Conservation (phyloP, 2,888 invertebrate species). For the Hydroisotoma schaefferi region DNA sequence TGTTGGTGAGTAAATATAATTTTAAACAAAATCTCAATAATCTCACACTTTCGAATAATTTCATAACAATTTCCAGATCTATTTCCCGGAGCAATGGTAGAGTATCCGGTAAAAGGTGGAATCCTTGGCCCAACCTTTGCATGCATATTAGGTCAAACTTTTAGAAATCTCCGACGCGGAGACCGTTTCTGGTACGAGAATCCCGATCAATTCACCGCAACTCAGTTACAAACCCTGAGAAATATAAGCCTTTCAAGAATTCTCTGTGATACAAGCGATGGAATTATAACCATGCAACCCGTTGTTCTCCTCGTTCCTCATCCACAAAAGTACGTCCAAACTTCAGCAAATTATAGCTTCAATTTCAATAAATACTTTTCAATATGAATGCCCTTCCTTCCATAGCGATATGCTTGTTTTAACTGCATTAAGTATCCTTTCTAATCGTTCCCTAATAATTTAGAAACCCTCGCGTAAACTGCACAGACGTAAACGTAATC, state of each 20-base stretch:
- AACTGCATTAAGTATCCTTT: too few relatives aligned
- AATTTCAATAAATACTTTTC: too few relatives aligned
- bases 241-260: conserved; percentile 69
- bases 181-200: conserved; percentile 59
- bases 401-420: too few relatives aligned
- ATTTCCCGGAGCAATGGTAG: conserved; percentile 54
- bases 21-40: not conserved
- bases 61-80: conserved; percentile 52
- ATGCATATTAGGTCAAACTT: conserved; percentile 58
- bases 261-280: conserved; percentile 64
- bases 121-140: conserved; percentile 54
- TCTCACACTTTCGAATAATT: not conserved
- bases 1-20: conserved; percentile 21
- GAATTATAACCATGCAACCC: conserved; percentile 66
- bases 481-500: conserved; percentile 31
- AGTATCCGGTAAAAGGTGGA: conserved; percentile 52
- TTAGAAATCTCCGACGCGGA: conserved; percentile 54
- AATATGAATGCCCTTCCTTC: too few relatives aligned
- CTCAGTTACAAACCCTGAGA: conserved; percentile 70
- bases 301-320: conserved; percentile 66
- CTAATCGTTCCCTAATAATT: too few relatives aligned
- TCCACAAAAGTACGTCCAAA: conserved; percentile 50
- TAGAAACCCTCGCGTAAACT: conserved; percentile 42
- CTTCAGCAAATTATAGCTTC: too few relatives aligned
- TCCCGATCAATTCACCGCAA: conserved; percentile 61